A percentile compares a stretch with the other conserved stretches of the same genome.
Conservation (phyloP, 2,797 vertebrate genomes). For the Momotus momota region DNA sequence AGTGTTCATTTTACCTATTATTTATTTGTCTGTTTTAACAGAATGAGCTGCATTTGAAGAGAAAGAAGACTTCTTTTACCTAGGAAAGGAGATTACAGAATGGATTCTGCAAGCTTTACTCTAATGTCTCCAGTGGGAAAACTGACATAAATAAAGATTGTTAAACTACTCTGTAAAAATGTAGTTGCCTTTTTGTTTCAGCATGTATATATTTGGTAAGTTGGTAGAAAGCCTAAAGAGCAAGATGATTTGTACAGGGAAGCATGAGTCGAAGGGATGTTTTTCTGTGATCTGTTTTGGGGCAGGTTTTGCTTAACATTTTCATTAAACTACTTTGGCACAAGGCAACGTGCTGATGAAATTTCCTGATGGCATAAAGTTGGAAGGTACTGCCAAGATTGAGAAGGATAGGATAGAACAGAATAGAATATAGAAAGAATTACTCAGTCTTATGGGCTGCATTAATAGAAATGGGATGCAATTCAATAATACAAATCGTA, state of each 20-base stretch:
- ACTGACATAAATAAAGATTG: not conserved
- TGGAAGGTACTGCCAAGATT: not conserved
- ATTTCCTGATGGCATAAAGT: conserved; percentile 6
- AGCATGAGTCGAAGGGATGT: not conserved
- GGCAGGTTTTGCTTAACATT: not conserved
- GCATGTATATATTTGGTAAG: not conserved
- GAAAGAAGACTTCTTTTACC: not conserved
- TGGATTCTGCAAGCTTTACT: conserved; percentile 11
- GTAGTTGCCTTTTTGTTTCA: not conserved
- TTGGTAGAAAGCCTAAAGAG: not conserved
- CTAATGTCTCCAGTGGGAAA: conserved; percentile 21
- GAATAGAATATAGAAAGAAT: not conserved
- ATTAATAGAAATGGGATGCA: not conserved
- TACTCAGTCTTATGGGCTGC: not conserved
- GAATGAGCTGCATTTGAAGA: not conserved
- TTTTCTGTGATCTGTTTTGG: not conserved
- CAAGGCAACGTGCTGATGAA: not conserved
- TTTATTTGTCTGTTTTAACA: not conserved
- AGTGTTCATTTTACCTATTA: not conserved
- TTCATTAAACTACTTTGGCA: conserved; percentile 41
- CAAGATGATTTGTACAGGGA: not conserved
- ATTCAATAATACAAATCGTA: not conserved
- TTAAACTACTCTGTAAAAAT: conserved; percentile 1
- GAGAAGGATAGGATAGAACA: not conserved
- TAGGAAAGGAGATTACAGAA: conserved; percentile 7